These are phyloP conservation scores for Archaeoteleia sp. DNA, from an alignment of 2,888 invertebrate species.

Conservation along the genomic window DNA sequence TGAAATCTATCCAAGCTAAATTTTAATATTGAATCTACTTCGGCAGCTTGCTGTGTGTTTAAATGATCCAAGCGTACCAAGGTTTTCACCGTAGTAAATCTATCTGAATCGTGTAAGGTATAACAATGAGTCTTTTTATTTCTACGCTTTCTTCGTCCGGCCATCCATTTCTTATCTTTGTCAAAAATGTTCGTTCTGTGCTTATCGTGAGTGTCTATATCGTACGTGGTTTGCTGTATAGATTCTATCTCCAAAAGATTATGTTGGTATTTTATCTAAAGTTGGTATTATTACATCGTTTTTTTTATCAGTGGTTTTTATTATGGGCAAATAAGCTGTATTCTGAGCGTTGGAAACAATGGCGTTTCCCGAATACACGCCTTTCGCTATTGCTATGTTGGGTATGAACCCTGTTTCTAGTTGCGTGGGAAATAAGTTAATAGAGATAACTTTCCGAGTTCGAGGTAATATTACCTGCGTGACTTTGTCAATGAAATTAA, in stretches of 20 bases:
- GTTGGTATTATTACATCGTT: neutral
- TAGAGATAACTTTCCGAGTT: conserved; percentile 3
- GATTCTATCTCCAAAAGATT: neutral
- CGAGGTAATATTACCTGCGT: no score
- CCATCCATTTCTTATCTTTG: neutral
- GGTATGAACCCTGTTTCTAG: conserved; percentile 5
- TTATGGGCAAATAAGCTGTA: conserved; percentile 1
- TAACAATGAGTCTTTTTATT: no score
- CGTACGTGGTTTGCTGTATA: no score
- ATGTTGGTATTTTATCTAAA: no score
- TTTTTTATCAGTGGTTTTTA: conserved; percentile 10
- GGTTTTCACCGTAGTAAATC: neutral
- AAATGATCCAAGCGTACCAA: neutral
- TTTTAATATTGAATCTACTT: neutral
- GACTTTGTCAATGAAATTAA: no score
- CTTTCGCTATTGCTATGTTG: neutral
- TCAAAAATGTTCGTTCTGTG: neutral
- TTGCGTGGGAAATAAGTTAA: neutral
- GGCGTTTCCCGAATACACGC: conserved; percentile 9
- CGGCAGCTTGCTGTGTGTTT: neutral
- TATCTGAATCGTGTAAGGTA: neutral
- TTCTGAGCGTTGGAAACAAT: neutral
- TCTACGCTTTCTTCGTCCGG: neutral
- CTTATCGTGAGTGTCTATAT: no score
- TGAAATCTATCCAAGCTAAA: conserved; percentile 3